Conservation (phyloP, 2,888 invertebrate genomes). For the Orthosia incerta region DNA sequence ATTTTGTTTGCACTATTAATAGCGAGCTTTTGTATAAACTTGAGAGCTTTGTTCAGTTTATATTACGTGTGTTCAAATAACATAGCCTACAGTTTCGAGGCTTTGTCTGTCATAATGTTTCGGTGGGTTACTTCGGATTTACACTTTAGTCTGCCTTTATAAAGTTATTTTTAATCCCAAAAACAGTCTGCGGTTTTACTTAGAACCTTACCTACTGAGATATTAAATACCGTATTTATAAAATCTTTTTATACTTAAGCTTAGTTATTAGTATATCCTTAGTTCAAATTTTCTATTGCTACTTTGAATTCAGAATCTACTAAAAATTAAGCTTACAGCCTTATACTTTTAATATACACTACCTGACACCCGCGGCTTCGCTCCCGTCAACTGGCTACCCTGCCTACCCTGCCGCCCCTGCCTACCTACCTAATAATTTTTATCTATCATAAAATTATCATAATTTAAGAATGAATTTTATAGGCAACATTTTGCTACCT, state of each 20-base stretch:
- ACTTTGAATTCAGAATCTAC: too few species aligned
- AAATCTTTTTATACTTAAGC: too few species aligned
- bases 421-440: too few species aligned
- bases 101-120: conserved; percentile 6
- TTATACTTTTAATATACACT: neutral
- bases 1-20: conserved; percentile 49
- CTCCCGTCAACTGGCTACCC: too few species aligned
- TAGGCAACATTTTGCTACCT: too few species aligned
- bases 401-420: too few species aligned
- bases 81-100: conserved; percentile 13
- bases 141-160: neutral
- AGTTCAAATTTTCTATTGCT: too few species aligned
- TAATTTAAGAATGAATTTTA: too few species aligned
- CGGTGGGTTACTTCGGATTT: conserved; percentile 3
- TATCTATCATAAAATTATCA: too few species aligned
- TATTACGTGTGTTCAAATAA: conserved; percentile 44
- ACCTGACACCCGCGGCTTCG: too few species aligned
- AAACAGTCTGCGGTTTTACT: neutral
- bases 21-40: conserved; percentile 48
- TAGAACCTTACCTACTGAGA: neutral
- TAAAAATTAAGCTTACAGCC: too few species aligned
- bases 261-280: too few species aligned
- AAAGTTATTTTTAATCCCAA: neutral
- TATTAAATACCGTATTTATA: neutral
- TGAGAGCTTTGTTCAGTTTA: conserved; percentile 35